These are phyloP conservation scores for Corvus moneduloides DNA, from an alignment of 2,113 vertebrate genomes.

Conservation along the genomic window DNA sequence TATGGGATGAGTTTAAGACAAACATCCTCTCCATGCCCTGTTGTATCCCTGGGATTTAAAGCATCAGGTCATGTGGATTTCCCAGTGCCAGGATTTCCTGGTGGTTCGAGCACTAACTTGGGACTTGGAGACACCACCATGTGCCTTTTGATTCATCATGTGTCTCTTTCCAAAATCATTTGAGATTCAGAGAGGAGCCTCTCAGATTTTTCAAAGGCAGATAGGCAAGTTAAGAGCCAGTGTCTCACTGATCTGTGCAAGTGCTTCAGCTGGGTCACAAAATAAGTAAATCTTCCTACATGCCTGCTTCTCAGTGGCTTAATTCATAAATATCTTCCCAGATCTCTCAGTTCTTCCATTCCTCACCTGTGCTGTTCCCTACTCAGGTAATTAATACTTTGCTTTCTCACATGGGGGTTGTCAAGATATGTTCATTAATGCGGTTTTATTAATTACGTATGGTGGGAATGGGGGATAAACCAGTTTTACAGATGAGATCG, in stretches of 20 bases:
- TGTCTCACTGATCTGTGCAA: neutral
- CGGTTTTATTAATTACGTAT: accelerated
- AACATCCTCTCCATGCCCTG: neutral
- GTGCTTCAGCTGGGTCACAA: neutral
- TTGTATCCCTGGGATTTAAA: neutral
- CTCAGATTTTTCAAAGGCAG: neutral
- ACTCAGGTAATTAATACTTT: neutral
- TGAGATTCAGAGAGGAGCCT: neutral
- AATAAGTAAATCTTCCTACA: neutral
- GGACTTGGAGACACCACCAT: neutral
- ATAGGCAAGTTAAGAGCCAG: neutral
- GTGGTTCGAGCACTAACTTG: neutral
- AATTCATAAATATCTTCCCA: neutral
- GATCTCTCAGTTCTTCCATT: neutral
- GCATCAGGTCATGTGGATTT: accelerated
- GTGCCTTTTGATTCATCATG: neutral
- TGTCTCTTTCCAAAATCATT: neutral
- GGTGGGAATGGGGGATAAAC: neutral
- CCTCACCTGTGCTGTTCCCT: neutral
- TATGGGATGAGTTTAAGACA: neutral
- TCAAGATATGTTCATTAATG: neutral
- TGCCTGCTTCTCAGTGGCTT: neutral
- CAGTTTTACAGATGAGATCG: neutral
- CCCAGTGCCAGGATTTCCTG: neutral
- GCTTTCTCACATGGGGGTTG: neutral